Evolutionary conservation across 2,888 invertebrate species (phyloP).

Genomic region (Melolontha melolontha): DNA sequence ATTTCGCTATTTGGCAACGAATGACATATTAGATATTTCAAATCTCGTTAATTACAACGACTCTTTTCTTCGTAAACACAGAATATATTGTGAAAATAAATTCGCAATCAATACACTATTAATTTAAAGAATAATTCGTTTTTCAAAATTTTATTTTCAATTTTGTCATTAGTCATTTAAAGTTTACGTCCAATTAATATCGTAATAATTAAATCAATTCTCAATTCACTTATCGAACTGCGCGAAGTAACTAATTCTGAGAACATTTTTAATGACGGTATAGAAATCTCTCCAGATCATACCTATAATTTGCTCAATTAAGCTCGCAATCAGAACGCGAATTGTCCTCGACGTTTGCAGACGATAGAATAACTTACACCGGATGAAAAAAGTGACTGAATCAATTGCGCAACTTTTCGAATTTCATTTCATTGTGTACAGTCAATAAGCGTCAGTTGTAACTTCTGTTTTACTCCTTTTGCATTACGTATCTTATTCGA

Average conservation of each 20-base stretch:
- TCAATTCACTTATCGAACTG: no score
- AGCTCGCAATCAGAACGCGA: conserved; percentile 15
- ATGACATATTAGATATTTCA: no score
- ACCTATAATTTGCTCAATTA: conserved; percentile 30
- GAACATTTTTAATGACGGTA: neutral
- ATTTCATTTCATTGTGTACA: conserved; percentile 9
- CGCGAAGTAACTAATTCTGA: neutral
- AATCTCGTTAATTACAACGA: no score
- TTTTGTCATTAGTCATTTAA: no score
- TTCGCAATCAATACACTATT: no score
- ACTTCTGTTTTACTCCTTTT: neutral
- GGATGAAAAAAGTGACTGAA: neutral
- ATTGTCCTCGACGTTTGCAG: neutral
- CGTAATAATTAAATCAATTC: no score
- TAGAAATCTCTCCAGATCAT: conserved; percentile 1
- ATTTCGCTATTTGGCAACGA: no score
- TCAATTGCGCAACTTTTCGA: conserved; percentile 15
- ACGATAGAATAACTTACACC: conserved; percentile 14
- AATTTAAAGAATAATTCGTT: no score
- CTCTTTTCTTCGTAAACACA: no score
- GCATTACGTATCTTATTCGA: neutral
- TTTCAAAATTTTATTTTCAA: no score
- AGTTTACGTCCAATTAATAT: no score
- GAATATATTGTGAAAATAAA: no score
- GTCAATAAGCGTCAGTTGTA: neutral